Evolutionary conservation across 2,888 invertebrate species (phyloP), one percentile per base, ranked within the genome.

Genomic region (Muscina levida): DNA sequence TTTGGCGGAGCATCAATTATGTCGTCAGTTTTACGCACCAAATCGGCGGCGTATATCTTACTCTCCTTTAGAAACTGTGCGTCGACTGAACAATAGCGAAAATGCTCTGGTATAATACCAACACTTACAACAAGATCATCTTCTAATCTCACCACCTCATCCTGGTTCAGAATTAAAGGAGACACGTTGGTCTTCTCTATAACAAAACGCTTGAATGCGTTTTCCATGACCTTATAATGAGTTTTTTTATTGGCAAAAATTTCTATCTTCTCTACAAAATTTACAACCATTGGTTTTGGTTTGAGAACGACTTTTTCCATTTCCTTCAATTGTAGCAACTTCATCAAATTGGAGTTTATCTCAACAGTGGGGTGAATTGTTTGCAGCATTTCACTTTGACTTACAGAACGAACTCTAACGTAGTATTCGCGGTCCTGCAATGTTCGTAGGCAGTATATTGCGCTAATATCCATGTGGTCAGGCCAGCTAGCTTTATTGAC

Each of bases 11-110:
- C 87, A 1, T 90, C 87, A 80, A 93, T 89, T n/a, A 92, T 86
- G 46, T 92, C 91, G 83, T 91, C 91, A 77, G 93, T 92, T 82
- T 91, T 91, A 81, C 92, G 91, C 86, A 88, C 87, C 57, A 89
- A 82, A 82, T 91, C 91, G 48, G 88, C 89, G 0, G 90, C 89
- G 83, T 88, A 88, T 51, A 91, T 86, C 82, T 90, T 90, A 11
- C 88, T 88, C 78, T 89, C 89, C 67, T 91, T 89, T 2, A 91
- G 83, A 51, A 91, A 87, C 77, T 89, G 88, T 3, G 88, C 85
- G 81, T 91, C 91, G n/a, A 91, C 86, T 8, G 89, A 85, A 73
- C 90, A 90, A 82, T 90, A 91, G 19, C 87, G 87, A 81, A 90
- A 89, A 74, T 91, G 89, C 42, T 89, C 89, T 0, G 91, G 91